Evolutionary conservation across 2,113 vertebrate genomes (phyloP).

Genomic region (Actenoides hombroni): DNA sequence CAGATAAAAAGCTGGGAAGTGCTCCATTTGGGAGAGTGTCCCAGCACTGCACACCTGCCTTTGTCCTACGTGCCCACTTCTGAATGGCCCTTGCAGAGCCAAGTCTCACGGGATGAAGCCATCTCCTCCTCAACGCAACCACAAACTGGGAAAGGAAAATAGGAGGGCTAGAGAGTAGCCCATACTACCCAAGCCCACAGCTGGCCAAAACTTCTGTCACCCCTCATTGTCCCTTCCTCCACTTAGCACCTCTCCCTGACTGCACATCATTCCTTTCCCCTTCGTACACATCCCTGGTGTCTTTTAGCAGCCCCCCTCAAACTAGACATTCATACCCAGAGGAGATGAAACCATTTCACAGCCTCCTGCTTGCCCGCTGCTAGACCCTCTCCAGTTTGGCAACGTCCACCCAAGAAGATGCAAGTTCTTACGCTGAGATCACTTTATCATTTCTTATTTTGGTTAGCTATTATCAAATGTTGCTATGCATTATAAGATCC

Average conservation of each 20-base stretch:
- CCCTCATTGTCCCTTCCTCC: not conserved
- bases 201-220: not conserved
- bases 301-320: not conserved
- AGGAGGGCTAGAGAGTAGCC: not conserved
- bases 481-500: not conserved
- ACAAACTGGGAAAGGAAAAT: not conserved
- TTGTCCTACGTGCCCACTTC: not conserved
- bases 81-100: not conserved
- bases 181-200: not conserved
- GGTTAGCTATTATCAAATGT: too few species aligned
- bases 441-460: not conserved
- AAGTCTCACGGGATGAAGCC: too few species aligned
- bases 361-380: not conserved
- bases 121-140: not conserved
- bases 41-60: not conserved
- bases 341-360: not conserved
- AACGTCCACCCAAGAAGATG: not conserved
- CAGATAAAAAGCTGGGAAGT: not conserved
- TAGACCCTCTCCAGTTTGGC: not conserved
- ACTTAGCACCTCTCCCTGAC: too few species aligned
- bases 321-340: accelerated
- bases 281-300: accelerated
- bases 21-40: not conserved
- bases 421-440: not conserved
- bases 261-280: not conserved